Base-by-base conservation (phyloP, 2,113 vertebrate species). In the Caranx melampygus region DNA sequence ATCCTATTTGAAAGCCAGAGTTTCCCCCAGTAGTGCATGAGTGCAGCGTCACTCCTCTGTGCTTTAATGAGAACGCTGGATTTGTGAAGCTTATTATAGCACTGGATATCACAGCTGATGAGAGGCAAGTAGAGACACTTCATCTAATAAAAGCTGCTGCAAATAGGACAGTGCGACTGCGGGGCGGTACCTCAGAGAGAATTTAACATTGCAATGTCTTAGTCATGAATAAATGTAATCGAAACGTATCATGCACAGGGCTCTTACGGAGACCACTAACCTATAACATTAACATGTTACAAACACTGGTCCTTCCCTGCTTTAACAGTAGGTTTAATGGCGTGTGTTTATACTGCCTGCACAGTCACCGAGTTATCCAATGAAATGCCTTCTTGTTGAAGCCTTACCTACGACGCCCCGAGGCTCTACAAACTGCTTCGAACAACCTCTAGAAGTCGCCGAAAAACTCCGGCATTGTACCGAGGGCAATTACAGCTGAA, bases 351-450 rank as follows among this genome's bases (percentile, higher is more conserved):
- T 95, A 95, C 95, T 96, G 93, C 93, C 79, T 78, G 72, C 44
- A 84, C 79, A 74, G 72, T 49, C 84, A 9, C 20, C 13, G 59
- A 60, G 84, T 69, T 83, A 86, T 93, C 95, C 95, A 96, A 96
- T 96, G 94, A 96, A 94, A 93, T 88, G 73, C 79, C 89, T 86
- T 78, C 94, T 96, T 96, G 90, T 96, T 96, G 95, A 92, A 92
- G 83, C 86, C 93, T 94, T 94, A 94, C 93, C 93, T 92, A 85
- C 76, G 62, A 60, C 12, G 69, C 16, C 31, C 68, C 59, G 45
- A 68, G 52, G 78, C 67, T 76, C 55, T 58, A 60, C 61, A 65
- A 85, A 82, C 49, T 57, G 82, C 51, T 68, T 26, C 42, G 40
- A 86, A 72, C 70, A 59, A 57, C 63, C 45, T 68, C 58, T 62